A percentile compares a stretch with the other conserved stretches of the same genome.
phyloP scores from a whole-genome alignment of 2,797 vertebrate species.

The Adelosebastes latens region DNA sequence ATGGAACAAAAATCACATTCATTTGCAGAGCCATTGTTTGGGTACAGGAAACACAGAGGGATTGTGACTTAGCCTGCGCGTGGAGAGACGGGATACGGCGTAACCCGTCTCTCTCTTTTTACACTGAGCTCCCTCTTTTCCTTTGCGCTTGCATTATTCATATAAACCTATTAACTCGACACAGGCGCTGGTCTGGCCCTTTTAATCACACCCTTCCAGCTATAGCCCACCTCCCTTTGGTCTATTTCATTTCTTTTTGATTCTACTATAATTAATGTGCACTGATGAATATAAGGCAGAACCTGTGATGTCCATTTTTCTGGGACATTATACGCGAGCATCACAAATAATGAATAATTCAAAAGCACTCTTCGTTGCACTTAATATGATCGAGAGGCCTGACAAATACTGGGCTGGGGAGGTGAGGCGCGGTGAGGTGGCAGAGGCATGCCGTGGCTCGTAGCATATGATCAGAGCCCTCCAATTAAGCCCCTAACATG shows the following conservation, averaged over 20 bases:
- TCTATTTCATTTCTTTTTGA: slow-evolving; percentile 42
- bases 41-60: slow-evolving; percentile 31
- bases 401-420: slow-evolving; percentile 22
- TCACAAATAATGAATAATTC: slow-evolving; percentile 54
- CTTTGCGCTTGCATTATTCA: slow-evolving; percentile 66
- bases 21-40: slow-evolving; percentile 55
- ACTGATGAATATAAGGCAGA: slow-evolving; percentile 20
- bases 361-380: slow-evolving; percentile 11
- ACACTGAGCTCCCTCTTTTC: slow-evolving; percentile 37
- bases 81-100: slow-evolving; percentile 26
- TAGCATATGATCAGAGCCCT: slow-evolving; percentile 58
- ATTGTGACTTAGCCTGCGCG: slow-evolving; percentile 43
- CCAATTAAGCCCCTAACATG: slow-evolving; percentile 63
- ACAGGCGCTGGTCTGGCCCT: slow-evolving; percentile 38
- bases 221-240: slow-evolving; percentile 47
- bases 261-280: slow-evolving; percentile 44
- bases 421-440: slow-evolving; percentile 27
- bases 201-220: slow-evolving; percentile 57
- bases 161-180: slow-evolving; percentile 68
- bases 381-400: slow-evolving; percentile 19
- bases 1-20: slow-evolving; percentile 55
- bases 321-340: slow-evolving; percentile 27
- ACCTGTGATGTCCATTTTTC: slow-evolving; percentile 33
- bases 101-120: slow-evolving; percentile 22
- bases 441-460: slow-evolving; percentile 8